Conservation (phyloP, 2,888 invertebrate genomes). For the Eristalinus sepulchralis region DNA sequence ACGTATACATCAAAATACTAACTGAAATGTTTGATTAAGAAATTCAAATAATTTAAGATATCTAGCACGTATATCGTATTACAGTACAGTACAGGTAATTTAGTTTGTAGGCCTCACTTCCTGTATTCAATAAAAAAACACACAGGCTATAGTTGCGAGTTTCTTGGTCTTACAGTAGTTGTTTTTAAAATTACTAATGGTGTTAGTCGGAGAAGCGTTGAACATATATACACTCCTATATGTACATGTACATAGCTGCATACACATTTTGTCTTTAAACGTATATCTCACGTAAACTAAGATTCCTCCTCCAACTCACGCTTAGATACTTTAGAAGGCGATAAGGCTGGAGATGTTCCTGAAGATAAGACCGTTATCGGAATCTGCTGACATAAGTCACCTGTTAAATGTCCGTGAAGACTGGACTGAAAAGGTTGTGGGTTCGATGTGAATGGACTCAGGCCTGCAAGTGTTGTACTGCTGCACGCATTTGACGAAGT, state of each 20-base stretch:
- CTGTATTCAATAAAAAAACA: not conserved
- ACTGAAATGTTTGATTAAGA: not conserved
- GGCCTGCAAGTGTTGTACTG: slow-evolving; percentile 40
- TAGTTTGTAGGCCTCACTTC: no score
- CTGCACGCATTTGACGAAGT: slow-evolving; percentile 55
- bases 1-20: not conserved
- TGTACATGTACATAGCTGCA: not conserved
- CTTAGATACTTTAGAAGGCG: slow-evolving; percentile 5
- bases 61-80: no score
- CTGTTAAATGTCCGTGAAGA: not conserved
- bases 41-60: not conserved
- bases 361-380: slow-evolving; percentile 8
- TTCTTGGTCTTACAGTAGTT: not conserved
- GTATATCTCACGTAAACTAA: not conserved
- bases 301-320: not conserved
- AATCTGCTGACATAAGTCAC: slow-evolving; percentile 25
- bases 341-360: slow-evolving; percentile 5
- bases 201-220: not conserved
- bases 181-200: not conserved
- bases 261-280: not conserved
- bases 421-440: slow-evolving; percentile 9
- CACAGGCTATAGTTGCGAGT: not conserved
- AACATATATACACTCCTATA: not conserved
- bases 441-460: slow-evolving; percentile 15
- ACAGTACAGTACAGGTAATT: no score